Conservation (phyloP, 2,113 vertebrate genomes). For the Microcebus jonahi region DNA sequence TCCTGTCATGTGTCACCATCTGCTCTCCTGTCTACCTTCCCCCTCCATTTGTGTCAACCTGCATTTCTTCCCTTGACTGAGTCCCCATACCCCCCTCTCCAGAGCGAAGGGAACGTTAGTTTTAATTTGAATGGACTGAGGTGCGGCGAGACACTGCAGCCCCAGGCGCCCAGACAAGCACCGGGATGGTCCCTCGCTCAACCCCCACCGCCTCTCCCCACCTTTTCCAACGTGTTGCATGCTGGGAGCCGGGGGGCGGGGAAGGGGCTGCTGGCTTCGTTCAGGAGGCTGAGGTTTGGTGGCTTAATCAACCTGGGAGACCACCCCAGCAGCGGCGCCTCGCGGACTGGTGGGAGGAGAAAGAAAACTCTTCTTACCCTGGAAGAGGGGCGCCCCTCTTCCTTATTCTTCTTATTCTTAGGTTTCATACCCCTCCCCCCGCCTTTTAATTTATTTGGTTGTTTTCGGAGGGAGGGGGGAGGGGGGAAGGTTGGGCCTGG, state of each 20-base stretch:
- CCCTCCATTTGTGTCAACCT: constrained; percentile 39
- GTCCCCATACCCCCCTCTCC: not conserved
- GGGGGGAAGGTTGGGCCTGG: constrained; percentile 73
- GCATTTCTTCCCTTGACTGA: not conserved
- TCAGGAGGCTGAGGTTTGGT: constrained; percentile 62
- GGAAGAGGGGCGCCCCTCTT: constrained; percentile 50
- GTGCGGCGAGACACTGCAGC: constrained; percentile 54
- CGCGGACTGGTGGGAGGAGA: constrained; percentile 28
- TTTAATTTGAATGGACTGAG: constrained; percentile 56
- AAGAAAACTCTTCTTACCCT: constrained; percentile 57
- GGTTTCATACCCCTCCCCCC: not conserved
- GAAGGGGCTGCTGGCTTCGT: constrained; percentile 11
- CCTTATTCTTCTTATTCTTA: constrained; percentile 56
- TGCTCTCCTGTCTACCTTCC: not conserved
- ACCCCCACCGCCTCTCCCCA: constrained; percentile 55
- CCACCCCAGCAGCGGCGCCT: not conserved
- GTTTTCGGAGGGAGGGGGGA: constrained; percentile 69
- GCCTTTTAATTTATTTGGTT: constrained; percentile 77
- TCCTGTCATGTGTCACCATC: constrained; percentile 65
- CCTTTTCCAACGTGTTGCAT: constrained; percentile 79
- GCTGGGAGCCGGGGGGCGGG: constrained; percentile 62
- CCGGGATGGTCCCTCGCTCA: constrained; percentile 49
- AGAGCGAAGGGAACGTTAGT: constrained; percentile 17
- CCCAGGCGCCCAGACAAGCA: constrained; percentile 28
- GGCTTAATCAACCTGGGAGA: constrained; percentile 49